phyloP scores from a whole-genome alignment of 2,888 invertebrate species.

The Drosophila putrida region DNA sequence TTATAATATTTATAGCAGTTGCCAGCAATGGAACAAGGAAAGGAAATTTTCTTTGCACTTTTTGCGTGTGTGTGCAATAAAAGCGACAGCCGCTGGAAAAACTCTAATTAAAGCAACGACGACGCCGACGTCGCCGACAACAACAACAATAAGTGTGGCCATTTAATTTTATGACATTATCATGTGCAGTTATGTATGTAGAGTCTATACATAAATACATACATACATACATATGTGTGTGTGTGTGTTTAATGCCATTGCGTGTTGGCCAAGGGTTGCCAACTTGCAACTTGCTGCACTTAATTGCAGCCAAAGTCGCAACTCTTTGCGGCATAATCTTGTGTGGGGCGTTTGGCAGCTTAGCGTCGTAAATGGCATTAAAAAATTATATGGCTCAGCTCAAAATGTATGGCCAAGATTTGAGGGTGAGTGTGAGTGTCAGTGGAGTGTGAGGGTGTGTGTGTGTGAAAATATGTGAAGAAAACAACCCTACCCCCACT shows the following conservation, averaged over 20 bases:
- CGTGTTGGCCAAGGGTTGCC: constrained; percentile 59
- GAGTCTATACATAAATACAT: constrained; percentile 1
- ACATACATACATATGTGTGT: constrained; percentile 20
- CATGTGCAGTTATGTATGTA: constrained; percentile 70
- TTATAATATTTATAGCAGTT: constrained; percentile 78
- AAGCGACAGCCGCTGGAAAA: constrained; percentile 65
- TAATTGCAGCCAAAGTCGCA: constrained; percentile 59
- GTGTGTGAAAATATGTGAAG: constrained; percentile 41
- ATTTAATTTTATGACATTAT: constrained; percentile 81
- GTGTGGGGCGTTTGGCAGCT: constrained; percentile 51
- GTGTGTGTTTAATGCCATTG: constrained; percentile 47
- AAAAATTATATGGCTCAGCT: constrained; percentile 52
- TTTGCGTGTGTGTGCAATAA: constrained; percentile 38
- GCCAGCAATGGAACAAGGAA: constrained; percentile 44
- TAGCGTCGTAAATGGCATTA: constrained; percentile 55
- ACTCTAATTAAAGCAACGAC: constrained; percentile 74
- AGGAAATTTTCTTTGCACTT: constrained; percentile 55
- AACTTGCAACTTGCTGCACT: constrained; percentile 49
- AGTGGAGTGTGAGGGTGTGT: constrained; percentile 19
- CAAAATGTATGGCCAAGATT: constrained; percentile 20
- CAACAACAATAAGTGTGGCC: constrained; percentile 73
- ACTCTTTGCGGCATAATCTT: constrained; percentile 48
- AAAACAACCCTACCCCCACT: constrained; percentile 15
- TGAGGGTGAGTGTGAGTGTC: constrained; percentile 6
- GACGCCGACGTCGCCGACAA: constrained; percentile 35